Base-by-base conservation (phyloP, 1,140 invertebrate species). In the Eumaeus atala region DNA sequence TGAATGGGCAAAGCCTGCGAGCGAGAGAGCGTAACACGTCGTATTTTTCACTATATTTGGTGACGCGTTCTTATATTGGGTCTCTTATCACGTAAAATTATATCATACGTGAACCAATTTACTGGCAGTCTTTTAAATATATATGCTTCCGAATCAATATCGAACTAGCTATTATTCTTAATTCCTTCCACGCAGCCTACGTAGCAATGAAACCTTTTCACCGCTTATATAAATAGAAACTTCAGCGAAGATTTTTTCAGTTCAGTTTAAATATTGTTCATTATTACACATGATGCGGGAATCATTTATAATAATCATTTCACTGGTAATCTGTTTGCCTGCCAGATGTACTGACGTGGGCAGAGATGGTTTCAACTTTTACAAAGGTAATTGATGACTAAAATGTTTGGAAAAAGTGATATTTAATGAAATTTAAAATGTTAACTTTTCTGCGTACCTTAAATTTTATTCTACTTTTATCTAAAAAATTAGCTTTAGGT, bases 361-460 rank as follows among this genome's bases (percentile, higher is more conserved):
- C 16, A 76, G 71, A 54, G 78, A 82, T 42, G 77, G 77, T 48
- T 79, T 80, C 59, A 82, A 84, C 65, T 74, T 71, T 58, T 84
- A 80, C 59, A 84, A 84, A 80, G 78, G 78, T 82, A 64, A 9
- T 34, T 16, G 14, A 33, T 53, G 11, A 42, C 9, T 34, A 7
- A 9, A 34, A 33, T 47, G 14, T 35, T 28, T 3, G 21, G 21
- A 28, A 6, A 28, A 28, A 28, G 21, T 28, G 6, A 28, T 28
- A 28, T 28, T 6, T 6, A 28, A 28, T 28, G 21, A 28, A 28
- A 28, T 28, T 2, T 28, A n/a, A n/a, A n/a, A n/a, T n/a, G n/a
- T n/a, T n/a, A n/a, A n/a, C n/a, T n/a, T n/a, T n/a, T n/a, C n/a
- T n/a, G n/a, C n/a, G n/a, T n/a, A n/a, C n/a, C n/a, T n/a, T n/a